Evolutionary conservation across 2,888 invertebrate species (phyloP).

Genomic region (Cetonia aurata): DNA sequence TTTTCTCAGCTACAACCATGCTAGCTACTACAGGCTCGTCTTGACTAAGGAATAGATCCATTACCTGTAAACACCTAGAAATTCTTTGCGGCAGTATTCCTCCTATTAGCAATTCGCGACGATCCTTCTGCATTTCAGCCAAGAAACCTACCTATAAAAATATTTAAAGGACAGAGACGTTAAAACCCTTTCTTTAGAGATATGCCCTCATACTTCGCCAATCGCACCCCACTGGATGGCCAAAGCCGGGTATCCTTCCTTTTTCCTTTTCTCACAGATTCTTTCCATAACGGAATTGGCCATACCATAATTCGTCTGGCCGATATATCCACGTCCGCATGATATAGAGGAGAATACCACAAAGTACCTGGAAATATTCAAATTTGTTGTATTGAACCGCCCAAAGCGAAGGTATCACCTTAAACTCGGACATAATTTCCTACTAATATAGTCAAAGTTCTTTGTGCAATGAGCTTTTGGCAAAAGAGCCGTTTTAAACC

Average conservation of each 20-base stretch:
- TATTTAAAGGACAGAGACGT: background rate
- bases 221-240: conserved; percentile 88
- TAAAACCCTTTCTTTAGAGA: no score
- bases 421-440: conserved; percentile 70
- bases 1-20: conserved; percentile 90
- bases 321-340: conserved; percentile 91
- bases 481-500: conserved; percentile 76
- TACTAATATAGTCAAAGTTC: conserved; percentile 78
- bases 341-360: conserved; percentile 93
- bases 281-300: conserved; percentile 93
- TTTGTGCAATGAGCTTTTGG: conserved; percentile 88
- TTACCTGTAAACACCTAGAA: conserved; percentile 72
- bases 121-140: conserved; percentile 65
- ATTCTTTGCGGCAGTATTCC: conserved; percentile 79
- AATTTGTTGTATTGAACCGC: no score
- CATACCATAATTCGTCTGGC: conserved; percentile 92
- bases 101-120: conserved; percentile 59
- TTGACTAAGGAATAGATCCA: conserved; percentile 80
- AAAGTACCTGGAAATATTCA: conserved; percentile 71
- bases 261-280: conserved; percentile 81
- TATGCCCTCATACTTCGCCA: conserved; percentile 1
- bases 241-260: conserved; percentile 80
- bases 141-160: conserved; percentile 74
- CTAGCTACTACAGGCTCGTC: conserved; percentile 78
- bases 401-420: background rate